Evolutionary conservation across 2,888 invertebrate species (phyloP), one percentile per base, ranked within the genome.

Genomic region (Hypselothyrea guttata): DNA sequence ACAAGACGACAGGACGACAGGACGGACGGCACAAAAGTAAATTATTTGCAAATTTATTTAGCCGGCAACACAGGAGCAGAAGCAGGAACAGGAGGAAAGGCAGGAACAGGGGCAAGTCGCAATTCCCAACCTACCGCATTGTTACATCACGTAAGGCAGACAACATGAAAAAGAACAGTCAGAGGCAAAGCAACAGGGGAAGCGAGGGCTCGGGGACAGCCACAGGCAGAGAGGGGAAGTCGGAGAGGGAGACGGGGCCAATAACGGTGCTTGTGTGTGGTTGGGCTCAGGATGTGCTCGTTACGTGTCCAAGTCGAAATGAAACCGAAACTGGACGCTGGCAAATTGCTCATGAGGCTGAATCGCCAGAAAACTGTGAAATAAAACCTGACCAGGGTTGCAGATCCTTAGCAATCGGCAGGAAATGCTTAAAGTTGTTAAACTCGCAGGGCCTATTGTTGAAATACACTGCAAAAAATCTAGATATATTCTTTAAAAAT

Each of bases 11-110:
- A 22, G 13, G 1, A 35, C 15, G 33, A 45, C 40, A 33, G 49
- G 53, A 45, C 57, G 48, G 60, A 58, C 59, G 40, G 45, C 46
- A 60, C 57, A 65, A 58, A 67, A 71, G 82, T 71, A 74, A 77
- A 81, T 84, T 77, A 81, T 78, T 81, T 68, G 77, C 71, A 66
- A 84, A 78, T 84, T 78, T 78, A 78, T 82, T 81, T 73, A 73
- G 75, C 72, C 44, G 51, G 22, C 62, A 35, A 34, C 28, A 31
- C 48, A 22, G 8, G 41, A 42, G 37, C 22, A 47, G 30, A 2
- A 44, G 18, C 34, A 51, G 42, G 52, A 9, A 22, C 42, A 34
- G 2, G 41, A 48, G 27, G 12, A 47, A 16, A n/a, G 46, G 35
- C 31, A 46, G 2, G 41, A 48, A 27, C 31, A 47, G 27, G 12